Evolutionary conservation across 2,888 invertebrate genomes (phyloP).

Genomic region (Sturmia bella): DNA sequence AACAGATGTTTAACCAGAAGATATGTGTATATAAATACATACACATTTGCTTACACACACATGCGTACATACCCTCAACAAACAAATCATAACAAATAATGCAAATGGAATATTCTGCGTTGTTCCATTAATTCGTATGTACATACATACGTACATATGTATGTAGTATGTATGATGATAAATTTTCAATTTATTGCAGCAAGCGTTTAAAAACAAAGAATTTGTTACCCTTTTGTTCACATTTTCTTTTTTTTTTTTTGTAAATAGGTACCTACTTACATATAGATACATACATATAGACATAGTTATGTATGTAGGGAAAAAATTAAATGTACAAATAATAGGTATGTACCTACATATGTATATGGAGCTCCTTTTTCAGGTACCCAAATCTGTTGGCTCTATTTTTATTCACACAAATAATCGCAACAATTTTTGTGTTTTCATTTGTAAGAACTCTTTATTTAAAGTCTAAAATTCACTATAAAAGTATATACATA

Average conservation of each 20-base stretch:
- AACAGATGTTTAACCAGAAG: slow-evolving; percentile 18
- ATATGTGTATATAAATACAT: not conserved
- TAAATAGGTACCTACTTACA: not conserved
- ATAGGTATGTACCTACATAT: slow-evolving; percentile 8
- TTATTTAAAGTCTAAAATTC: too few species aligned
- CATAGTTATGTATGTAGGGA: not conserved
- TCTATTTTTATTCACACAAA: not conserved
- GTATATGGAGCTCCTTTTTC: too few species aligned
- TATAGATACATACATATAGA: not conserved
- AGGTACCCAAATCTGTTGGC: not conserved
- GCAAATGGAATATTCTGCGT: slow-evolving; percentile 48
- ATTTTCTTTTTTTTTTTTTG: too few species aligned
- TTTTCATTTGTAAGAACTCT: too few species aligned
- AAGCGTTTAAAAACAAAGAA: too few species aligned
- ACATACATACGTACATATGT: not conserved
- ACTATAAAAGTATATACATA: not conserved
- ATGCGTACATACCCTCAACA: slow-evolving; percentile 9
- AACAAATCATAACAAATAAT: slow-evolving; percentile 21
- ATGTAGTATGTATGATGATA: not conserved
- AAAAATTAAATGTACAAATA: not conserved
- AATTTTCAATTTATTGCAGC: too few species aligned
- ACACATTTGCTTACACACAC: not conserved
- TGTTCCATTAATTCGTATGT: slow-evolving; percentile 33
- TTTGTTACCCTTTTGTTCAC: too few species aligned
- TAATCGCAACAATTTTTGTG: not conserved